Percentiles rank a stretch among this genome's conserved stretches.
These are phyloP conservation scores for Anhinga rufa DNA, from an alignment of 2,113 vertebrate species.

Conservation along the genomic window DNA sequence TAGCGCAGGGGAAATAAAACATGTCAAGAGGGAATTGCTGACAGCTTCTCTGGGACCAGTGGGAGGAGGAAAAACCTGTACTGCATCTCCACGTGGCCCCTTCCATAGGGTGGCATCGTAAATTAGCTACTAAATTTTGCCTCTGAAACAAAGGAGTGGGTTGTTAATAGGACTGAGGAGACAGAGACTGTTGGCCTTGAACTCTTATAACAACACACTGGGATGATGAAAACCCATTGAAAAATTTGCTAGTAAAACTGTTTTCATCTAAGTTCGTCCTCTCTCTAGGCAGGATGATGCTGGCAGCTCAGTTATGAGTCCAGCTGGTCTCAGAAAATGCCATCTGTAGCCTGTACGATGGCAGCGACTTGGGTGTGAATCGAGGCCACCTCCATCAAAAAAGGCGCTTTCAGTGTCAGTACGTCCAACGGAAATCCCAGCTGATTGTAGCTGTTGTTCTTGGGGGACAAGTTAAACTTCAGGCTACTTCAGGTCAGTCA, in stretches of 20 bases:
- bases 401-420: neutral
- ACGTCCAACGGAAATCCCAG: neutral
- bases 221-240: neutral
- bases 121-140: neutral
- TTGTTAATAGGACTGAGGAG: neutral
- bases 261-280: neutral
- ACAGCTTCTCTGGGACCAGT: neutral
- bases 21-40: neutral
- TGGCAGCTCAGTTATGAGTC: neutral
- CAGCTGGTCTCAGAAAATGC: neutral
- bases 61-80: neutral
- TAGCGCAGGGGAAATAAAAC: neutral
- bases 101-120: neutral
- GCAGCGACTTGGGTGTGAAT: neutral
- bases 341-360: no score
- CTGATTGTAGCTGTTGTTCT: neutral
- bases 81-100: neutral
- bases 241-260: neutral
- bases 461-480: neutral
- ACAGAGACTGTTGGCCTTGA: neutral
- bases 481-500: neutral
- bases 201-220: neutral
- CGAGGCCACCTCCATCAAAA: neutral
- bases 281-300: neutral
- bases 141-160: neutral